Evolutionary conservation across 2,113 vertebrate species (phyloP).

Genomic region (Erpornis zantholeuca): DNA sequence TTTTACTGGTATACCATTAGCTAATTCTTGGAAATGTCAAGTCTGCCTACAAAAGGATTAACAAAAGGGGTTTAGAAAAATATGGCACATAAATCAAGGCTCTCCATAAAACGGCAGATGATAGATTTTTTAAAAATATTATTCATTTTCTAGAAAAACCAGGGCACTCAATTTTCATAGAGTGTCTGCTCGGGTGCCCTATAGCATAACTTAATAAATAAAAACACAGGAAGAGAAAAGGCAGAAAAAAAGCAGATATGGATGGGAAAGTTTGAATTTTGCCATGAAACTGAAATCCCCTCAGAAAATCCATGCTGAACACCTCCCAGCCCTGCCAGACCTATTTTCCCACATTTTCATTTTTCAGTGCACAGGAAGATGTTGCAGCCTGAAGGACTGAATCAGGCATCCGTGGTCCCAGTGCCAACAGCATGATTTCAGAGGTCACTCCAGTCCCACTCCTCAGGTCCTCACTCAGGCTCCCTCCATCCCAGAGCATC

Average conservation of each 20-base stretch:
- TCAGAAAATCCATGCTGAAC: not conserved
- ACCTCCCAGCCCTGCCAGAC: not conserved
- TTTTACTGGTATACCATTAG: not conserved
- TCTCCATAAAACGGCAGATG: not conserved
- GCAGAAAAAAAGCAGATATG: not conserved
- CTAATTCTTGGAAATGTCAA: slow-evolving; percentile 6
- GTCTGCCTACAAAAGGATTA: not conserved
- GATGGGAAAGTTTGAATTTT: not conserved
- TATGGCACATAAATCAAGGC: not conserved
- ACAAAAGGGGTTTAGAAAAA: not conserved
- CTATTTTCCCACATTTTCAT: not conserved
- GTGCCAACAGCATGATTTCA: not conserved
- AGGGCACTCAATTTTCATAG: not conserved
- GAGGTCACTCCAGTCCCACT: not conserved
- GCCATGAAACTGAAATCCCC: not conserved
- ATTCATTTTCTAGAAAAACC: not conserved
- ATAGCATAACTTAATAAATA: not conserved
- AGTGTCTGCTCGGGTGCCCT: not conserved
- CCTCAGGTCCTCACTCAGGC: not conserved
- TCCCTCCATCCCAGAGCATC: not conserved
- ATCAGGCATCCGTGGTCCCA: not conserved
- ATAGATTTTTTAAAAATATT: not conserved
- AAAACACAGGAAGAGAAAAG: not conserved
- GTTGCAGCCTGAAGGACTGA: not conserved
- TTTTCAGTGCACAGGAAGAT: not conserved